These are phyloP conservation scores for Nasonia vitripennis DNA, from an alignment of 1,140 invertebrate species.

Conservation along the genomic window DNA sequence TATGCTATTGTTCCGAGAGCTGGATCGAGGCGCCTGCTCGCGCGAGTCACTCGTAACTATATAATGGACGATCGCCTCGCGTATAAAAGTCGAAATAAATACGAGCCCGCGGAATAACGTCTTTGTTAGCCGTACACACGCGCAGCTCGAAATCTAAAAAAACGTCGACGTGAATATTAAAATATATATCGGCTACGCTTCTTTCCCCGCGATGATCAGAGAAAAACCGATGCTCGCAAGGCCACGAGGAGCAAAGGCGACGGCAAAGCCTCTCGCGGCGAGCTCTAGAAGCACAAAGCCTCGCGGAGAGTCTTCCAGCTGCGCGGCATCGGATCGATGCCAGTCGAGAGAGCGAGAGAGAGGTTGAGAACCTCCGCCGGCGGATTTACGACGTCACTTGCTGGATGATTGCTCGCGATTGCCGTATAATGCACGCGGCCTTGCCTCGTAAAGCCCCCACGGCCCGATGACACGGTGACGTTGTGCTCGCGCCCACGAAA, in stretches of 20 bases:
- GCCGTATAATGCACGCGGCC: conserved; percentile 73
- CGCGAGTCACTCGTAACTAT: background rate
- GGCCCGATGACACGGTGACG: conserved; percentile 58
- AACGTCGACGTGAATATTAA: too few species aligned
- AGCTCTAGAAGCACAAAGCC: too few species aligned
- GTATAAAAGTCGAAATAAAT: too few species aligned
- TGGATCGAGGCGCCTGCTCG: too few species aligned
- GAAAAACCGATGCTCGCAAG: background rate
- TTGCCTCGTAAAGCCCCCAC: conserved; percentile 70
- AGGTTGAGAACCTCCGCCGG: conserved; percentile 70
- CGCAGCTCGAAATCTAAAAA: too few species aligned
- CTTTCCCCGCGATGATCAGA: background rate
- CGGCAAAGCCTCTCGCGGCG: background rate
- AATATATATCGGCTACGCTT: too few species aligned
- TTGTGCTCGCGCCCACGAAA: conserved; percentile 28
- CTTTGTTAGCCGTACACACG: too few species aligned
- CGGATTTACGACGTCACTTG: conserved; percentile 72
- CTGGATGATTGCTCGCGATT: conserved; percentile 73
- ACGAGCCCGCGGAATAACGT: too few species aligned
- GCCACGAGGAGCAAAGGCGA: background rate
- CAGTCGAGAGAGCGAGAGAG: conserved; percentile 46
- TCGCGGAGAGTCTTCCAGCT: background rate
- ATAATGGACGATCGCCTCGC: background rate
- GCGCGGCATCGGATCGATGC: conserved; percentile 61
- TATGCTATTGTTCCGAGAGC: background rate